A percentile compares a stretch with the other conserved stretches of the same genome.
Evolutionary conservation across 2,797 vertebrate genomes (phyloP).

Genomic region (Choloepus didactylus): DNA sequence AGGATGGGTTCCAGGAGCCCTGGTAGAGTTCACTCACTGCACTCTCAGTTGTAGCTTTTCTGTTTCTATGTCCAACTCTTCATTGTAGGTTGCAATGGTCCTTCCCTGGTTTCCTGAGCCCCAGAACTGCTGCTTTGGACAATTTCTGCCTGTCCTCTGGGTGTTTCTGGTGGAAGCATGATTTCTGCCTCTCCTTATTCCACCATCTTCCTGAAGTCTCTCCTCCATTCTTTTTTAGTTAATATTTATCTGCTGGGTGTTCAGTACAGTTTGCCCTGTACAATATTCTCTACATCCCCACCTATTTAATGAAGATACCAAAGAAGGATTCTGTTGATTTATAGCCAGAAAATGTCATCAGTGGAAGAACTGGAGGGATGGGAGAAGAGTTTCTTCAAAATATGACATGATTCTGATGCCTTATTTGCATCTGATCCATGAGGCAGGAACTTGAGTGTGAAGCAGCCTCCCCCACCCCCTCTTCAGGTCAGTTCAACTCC

Average conservation of each 20-base stretch:
- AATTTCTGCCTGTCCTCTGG: too few species aligned
- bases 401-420: neutral
- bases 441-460: neutral
- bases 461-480: too few species aligned
- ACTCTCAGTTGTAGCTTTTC: too few species aligned
- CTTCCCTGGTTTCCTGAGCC: too few species aligned
- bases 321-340: slow-evolving; percentile 26
- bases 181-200: too few species aligned
- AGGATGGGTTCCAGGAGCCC: too few species aligned
- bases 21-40: too few species aligned
- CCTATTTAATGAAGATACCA: slow-evolving; percentile 9
- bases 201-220: neutral
- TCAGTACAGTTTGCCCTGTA: neutral
- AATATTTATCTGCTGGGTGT: neutral
- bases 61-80: too few species aligned
- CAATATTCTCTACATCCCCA: neutral
- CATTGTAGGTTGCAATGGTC: too few species aligned
- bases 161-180: too few species aligned
- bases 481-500: neutral
- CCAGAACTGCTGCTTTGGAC: too few species aligned
- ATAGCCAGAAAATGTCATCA: neutral
- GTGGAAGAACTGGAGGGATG: neutral
- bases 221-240: neutral
- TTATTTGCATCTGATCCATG: neutral
- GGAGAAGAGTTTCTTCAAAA: neutral